Percentiles rank a stretch among this genome's conserved stretches.
Conservation (phyloP, 2,797 vertebrate species). For the Scarus forsteni region DNA sequence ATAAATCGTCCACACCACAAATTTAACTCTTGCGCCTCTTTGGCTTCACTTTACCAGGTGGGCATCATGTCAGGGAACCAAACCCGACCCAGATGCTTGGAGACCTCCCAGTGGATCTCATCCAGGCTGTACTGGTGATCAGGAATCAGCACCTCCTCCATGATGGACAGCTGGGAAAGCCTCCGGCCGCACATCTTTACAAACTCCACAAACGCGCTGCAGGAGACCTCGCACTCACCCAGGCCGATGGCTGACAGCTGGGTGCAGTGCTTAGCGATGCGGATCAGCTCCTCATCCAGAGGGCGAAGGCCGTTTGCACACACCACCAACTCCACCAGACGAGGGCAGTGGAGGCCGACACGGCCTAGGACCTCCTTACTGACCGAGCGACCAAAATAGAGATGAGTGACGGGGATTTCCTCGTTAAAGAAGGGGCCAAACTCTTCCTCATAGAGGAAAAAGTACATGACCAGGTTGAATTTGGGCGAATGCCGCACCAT, state of each 20-base stretch:
- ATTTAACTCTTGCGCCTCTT: conserved; percentile 14
- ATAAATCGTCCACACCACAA: conserved; percentile 13
- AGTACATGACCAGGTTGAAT: conserved; percentile 99
- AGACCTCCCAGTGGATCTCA: conserved; percentile 99
- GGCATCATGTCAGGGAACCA: conserved; percentile 99
- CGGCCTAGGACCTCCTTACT: conserved; percentile 97
- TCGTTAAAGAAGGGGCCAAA: conserved; percentile 97
- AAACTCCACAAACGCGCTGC: conserved; percentile 98
- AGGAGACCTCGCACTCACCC: conserved; percentile 98
- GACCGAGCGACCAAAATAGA: conserved; percentile 97
- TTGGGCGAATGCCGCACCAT: conserved; percentile 97
- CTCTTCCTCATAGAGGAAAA: conserved; percentile 97
- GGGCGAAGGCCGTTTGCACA: conserved; percentile 97
- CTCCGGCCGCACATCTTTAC: conserved; percentile 97
- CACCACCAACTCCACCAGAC: conserved; percentile 96
- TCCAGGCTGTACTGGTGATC: conserved; percentile 96
- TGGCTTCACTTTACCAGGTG: conserved; percentile 88
- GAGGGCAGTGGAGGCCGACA: conserved; percentile 96
- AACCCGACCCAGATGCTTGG: conserved; percentile 96
- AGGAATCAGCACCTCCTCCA: conserved; percentile 98
- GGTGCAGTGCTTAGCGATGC: conserved; percentile 95
- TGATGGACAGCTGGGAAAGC: conserved; percentile 97
- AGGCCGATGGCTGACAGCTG: conserved; percentile 95
- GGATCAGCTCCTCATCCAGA: conserved; percentile 96
- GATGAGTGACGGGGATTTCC: conserved; percentile 95